Base-by-base conservation (phyloP, 2,888 invertebrate species). In the Syrphus vitripennis region DNA sequence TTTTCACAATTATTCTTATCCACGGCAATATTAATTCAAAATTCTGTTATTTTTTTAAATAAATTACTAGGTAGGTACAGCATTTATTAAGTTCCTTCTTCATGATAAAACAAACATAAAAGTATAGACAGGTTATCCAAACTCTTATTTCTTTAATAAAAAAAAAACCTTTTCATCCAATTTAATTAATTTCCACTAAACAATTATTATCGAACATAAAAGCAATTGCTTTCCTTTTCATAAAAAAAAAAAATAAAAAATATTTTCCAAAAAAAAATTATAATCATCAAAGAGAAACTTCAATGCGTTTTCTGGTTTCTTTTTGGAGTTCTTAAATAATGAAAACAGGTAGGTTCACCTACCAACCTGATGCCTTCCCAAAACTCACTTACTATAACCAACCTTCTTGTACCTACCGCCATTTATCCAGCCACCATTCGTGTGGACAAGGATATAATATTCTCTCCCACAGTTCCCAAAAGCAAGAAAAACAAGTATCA, bases 401-500 rank as follows among this genome's bases (percentile, higher is more conserved):
- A 50, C 57, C 26, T 72, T 61, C 67, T 59, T 50, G 24, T 50
- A 69, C 55, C 65, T 59, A 77, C 69, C 72, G 69, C 77, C 81
- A 81, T 77, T 77, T 86, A 81, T 48, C 19, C 29, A 81, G 57
- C 77, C 77, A 82, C 82, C 63, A 86, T 78, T 72, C 74, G 77
- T 78, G 77, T 74, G 72, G 77, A n/a, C n/a, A n/a, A 34, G 59
- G 34, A 34, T 31, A 29, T 12, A 4, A 65, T 76, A 72, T 74
- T 74, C 61, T 61, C 86, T 82, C 86, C 69, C 74, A 80, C 72
- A 53, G 71, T 63, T 16, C 21, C 29, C 12, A n/a, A 59, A 61
- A 83, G 84, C 84, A 75, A 84, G 72, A 80, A 84, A 84, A 81
- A 81, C 84, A 77, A 84, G 84, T 65, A 84, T 59, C 34, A 72